phyloP scores from a whole-genome alignment of 2,888 invertebrate species.

The Adela reaumurella region DNA sequence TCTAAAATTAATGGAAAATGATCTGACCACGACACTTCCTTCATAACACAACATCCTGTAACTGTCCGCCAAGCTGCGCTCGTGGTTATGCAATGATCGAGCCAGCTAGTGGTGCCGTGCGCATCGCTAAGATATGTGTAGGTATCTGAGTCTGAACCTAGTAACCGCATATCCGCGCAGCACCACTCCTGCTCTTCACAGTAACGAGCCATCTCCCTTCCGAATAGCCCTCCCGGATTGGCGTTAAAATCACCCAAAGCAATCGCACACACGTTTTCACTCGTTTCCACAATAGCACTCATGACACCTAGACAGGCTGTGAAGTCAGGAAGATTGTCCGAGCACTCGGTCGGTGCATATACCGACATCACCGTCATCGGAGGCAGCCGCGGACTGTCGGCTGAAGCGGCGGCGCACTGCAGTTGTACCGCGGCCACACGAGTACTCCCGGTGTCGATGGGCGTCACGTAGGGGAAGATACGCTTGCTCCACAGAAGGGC shows the following conservation, averaged over 20 bases:
- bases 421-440: not conserved
- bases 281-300: not conserved
- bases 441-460: not conserved
- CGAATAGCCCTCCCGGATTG: not conserved
- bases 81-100: too few relatives aligned
- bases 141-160: too few relatives aligned
- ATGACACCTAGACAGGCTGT: not conserved
- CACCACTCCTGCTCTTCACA: not conserved
- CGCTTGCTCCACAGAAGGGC: not conserved
- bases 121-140: too few relatives aligned
- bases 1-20: too few relatives aligned
- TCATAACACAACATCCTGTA: too few relatives aligned
- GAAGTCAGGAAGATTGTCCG: not conserved
- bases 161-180: not conserved
- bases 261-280: not conserved
- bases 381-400: not conserved
- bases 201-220: not conserved
- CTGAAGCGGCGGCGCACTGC: too few relatives aligned
- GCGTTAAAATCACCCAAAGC: not conserved
- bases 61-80: too few relatives aligned
- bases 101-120: too few relatives aligned
- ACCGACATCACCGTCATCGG: not conserved
- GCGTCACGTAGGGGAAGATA: not conserved
- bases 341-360: not conserved
- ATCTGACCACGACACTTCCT: too few relatives aligned